These are phyloP conservation scores for Chelonia mydas DNA, from an alignment of 2,797 vertebrate genomes.

Conservation along the genomic window DNA sequence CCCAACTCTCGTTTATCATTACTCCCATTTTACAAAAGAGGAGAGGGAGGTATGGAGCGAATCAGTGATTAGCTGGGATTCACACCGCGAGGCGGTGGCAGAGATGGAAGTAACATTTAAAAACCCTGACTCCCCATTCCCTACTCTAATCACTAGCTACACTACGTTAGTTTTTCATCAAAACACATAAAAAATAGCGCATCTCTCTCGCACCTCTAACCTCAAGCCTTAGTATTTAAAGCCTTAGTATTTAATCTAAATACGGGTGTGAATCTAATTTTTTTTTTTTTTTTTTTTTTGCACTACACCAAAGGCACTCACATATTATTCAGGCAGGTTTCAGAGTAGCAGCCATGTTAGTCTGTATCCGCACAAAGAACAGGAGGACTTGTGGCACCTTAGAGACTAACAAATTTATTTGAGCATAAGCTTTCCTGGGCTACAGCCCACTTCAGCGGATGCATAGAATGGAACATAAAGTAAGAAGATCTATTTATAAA, in stretches of 20 bases:
- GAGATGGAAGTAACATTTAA: background rate
- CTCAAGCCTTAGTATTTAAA: slow-evolving; percentile 64
- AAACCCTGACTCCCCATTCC: background rate
- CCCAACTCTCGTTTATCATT: background rate
- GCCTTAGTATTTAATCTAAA: slow-evolving; percentile 63
- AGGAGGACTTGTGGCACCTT: too few relatives aligned
- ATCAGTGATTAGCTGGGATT: background rate
- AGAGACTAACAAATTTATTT: too few relatives aligned
- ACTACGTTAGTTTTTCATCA: background rate
- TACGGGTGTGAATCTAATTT: background rate
- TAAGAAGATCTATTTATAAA: too few relatives aligned
- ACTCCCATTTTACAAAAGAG: background rate
- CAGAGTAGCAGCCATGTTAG: too few relatives aligned
- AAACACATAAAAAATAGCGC: background rate
- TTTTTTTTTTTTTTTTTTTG: background rate
- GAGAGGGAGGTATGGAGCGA: background rate
- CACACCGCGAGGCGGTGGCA: background rate
- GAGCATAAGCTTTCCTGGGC: too few relatives aligned
- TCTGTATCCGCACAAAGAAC: too few relatives aligned
- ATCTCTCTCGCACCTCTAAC: slow-evolving; percentile 31
- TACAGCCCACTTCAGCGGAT: too few relatives aligned
- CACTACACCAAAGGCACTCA: slow-evolving; percentile 38
- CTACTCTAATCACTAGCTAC: background rate
- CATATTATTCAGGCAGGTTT: slow-evolving; percentile 38
- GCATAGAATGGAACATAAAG: too few relatives aligned